These are phyloP conservation scores for Danio choprae DNA, from an alignment of 2,797 vertebrate species.

Conservation along the genomic window DNA sequence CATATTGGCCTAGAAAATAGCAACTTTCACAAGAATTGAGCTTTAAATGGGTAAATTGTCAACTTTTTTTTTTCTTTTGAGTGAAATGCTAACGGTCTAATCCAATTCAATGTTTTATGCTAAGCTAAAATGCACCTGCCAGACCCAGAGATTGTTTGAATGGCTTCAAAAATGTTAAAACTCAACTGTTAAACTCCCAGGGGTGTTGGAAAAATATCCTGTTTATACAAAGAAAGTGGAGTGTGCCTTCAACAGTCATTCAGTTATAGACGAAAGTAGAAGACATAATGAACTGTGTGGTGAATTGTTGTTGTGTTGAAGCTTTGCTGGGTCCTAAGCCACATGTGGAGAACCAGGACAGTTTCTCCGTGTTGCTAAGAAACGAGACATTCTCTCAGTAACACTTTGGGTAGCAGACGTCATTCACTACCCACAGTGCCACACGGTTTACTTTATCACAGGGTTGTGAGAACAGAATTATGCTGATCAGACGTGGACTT, in stretches of 20 bases:
- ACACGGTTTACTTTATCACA: slow-evolving; percentile 23
- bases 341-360: slow-evolving; percentile 79
- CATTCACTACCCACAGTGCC: slow-evolving; percentile 41
- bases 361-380: slow-evolving; percentile 79
- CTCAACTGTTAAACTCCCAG: too few species aligned
- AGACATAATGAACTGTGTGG: slow-evolving; percentile 13
- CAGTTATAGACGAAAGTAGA: slow-evolving; percentile 1
- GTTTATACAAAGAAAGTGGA: too few species aligned
- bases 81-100: too few species aligned
- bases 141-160: too few species aligned
- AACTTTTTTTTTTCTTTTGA: too few species aligned
- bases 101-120: too few species aligned
- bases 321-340: slow-evolving; percentile 79
- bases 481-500: slow-evolving; percentile 22
- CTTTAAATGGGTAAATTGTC: too few species aligned
- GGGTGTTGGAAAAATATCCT: too few species aligned
- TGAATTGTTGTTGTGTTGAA: slow-evolving; percentile 54
- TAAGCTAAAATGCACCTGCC: too few species aligned
- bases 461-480: neutral
- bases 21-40: too few species aligned
- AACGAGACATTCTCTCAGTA: slow-evolving; percentile 79
- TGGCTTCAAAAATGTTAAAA: too few species aligned
- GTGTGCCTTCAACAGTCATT: neutral
- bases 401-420: slow-evolving; percentile 37
- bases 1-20: too few species aligned